phyloP scores from a whole-genome alignment of 2,113 vertebrate species.

The Rutilus rutilus region DNA sequence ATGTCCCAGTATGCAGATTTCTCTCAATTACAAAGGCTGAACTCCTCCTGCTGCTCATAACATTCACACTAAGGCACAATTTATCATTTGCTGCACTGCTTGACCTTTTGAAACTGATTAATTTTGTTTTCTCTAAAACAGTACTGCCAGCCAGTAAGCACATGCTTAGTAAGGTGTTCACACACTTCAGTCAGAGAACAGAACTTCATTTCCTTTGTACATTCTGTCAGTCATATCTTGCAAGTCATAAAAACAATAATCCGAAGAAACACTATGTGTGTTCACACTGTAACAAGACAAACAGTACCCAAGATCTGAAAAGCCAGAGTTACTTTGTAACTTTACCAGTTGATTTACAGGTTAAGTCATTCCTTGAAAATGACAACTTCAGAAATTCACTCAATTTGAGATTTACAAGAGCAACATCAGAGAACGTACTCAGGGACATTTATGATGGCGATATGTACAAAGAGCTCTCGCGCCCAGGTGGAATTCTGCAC shows the following conservation, averaged over 20 bases:
- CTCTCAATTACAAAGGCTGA: slow-evolving; percentile 5
- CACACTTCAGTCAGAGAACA: slow-evolving; percentile 28
- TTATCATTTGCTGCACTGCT: background rate
- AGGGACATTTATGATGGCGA: slow-evolving; percentile 35
- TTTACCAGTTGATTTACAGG: slow-evolving; percentile 9
- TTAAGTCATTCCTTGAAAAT: slow-evolving; percentile 13
- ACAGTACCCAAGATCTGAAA: slow-evolving; percentile 5
- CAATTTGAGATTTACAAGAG: slow-evolving; percentile 20
- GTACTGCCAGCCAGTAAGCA: slow-evolving; percentile 15
- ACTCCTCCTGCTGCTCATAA: background rate
- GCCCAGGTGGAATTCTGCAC: background rate
- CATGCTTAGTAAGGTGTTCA: background rate
- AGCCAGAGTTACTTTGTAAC: slow-evolving; percentile 34
- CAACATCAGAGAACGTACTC: slow-evolving; percentile 2
- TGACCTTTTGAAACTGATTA: background rate
- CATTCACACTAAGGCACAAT: background rate
- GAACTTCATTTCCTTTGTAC: slow-evolving; percentile 5
- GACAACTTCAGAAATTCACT: slow-evolving; percentile 8
- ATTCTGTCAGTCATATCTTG: slow-evolving; percentile 22
- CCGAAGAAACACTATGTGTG: slow-evolving; percentile 10
- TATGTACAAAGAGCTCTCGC: slow-evolving; percentile 27
- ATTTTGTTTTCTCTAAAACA: background rate
- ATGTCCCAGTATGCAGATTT: background rate
- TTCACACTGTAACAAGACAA: slow-evolving; percentile 20
- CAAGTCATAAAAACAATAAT: slow-evolving; percentile 14